Evolutionary conservation across 2,888 invertebrate species (phyloP).

Genomic region (Pasiphila rectangulata): DNA sequence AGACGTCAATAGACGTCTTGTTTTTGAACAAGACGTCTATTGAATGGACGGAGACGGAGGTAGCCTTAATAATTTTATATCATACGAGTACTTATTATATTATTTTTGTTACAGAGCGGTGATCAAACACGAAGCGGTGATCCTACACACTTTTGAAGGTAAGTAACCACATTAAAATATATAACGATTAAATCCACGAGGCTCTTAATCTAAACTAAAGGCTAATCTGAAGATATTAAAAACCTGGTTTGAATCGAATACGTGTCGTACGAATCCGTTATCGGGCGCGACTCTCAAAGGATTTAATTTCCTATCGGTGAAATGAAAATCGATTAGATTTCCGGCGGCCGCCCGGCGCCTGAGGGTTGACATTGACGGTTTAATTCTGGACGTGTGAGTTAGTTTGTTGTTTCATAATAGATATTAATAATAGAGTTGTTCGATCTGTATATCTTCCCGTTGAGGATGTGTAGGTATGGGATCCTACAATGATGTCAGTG

Average conservation of each 20-base stretch:
- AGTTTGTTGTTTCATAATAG: too few relatives aligned
- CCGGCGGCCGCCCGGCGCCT: constrained; percentile 62
- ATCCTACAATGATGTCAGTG: too few relatives aligned
- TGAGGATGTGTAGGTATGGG: too few relatives aligned
- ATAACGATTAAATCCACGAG: not conserved
- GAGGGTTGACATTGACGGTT: constrained; percentile 37
- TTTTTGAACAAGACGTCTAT: too few relatives aligned
- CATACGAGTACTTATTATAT: too few relatives aligned
- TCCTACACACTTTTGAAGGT: not conserved
- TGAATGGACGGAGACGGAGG: too few relatives aligned
- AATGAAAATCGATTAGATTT: constrained; percentile 81
- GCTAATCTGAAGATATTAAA: constrained; percentile 9
- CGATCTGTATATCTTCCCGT: too few relatives aligned
- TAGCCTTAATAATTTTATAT: too few relatives aligned
- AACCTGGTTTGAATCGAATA: constrained; percentile 47
- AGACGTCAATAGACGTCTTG: too few relatives aligned
- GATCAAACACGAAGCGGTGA: not conserved
- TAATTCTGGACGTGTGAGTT: constrained; percentile 12
- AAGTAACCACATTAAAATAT: not conserved
- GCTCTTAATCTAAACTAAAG: too few relatives aligned
- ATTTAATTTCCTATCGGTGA: constrained; percentile 79
- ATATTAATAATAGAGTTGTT: too few relatives aligned
- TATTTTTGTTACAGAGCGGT: not conserved
- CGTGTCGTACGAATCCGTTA: constrained; percentile 76
- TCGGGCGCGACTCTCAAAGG: constrained; percentile 76